phyloP scores from a whole-genome alignment of 35 echinoderm and acorn worm genomes.

The Lytechinus variegatus region DNA sequence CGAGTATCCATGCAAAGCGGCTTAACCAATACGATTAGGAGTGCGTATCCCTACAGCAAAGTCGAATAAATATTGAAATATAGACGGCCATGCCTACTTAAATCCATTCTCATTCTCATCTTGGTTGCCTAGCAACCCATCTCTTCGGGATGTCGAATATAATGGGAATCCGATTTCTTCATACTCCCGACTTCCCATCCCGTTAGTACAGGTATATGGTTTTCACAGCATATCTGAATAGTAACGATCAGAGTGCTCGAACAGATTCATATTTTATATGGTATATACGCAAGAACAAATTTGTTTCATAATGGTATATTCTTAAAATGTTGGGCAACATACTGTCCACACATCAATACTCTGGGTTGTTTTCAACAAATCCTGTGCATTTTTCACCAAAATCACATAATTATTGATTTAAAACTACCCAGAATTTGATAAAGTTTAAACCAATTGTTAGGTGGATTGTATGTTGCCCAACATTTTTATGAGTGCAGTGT shows the following conservation, averaged over 20 bases:
- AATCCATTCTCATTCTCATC: neutral
- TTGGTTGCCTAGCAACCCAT: neutral
- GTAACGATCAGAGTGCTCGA: neutral
- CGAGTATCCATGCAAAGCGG: neutral
- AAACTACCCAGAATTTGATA: no score
- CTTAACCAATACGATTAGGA: slow-evolving; percentile 7
- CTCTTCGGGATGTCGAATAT: neutral
- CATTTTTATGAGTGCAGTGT: no score
- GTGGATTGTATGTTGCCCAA: no score
- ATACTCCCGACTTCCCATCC: neutral
- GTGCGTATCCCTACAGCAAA: neutral
- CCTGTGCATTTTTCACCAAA: no score
- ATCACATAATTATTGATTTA: no score
- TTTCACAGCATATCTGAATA: neutral
- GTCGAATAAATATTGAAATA: slow-evolving; percentile 14
- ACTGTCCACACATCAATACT: no score
- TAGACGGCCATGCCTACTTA: neutral
- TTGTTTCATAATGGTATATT: no score
- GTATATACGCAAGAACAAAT: neutral
- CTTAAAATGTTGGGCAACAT: no score
- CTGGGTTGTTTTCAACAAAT: no score
- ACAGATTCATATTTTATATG: neutral
- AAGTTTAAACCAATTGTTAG: no score
- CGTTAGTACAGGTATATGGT: neutral
- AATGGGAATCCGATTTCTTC: slow-evolving; percentile 3